phyloP scores from a whole-genome alignment of 2,797 vertebrate genomes.

The Allobates femoralis region DNA sequence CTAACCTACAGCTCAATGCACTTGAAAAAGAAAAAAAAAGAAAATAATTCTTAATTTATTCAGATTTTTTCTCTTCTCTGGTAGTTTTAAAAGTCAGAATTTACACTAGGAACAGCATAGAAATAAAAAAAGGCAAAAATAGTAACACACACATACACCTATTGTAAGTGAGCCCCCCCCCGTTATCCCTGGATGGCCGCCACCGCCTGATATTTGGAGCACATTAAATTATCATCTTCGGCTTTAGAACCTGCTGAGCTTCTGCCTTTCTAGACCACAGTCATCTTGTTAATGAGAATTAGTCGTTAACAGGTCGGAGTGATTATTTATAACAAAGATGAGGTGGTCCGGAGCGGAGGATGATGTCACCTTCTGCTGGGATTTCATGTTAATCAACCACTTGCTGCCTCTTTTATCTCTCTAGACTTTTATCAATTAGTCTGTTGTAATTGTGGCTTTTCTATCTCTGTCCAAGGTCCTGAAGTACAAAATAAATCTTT shows the following conservation, averaged over 20 bases:
- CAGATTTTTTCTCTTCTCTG: too few species aligned
- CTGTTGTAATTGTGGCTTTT: background rate
- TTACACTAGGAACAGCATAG: background rate
- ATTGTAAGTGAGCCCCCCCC: too few species aligned
- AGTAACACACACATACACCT: too few species aligned
- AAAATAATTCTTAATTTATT: too few species aligned
- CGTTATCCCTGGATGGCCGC: background rate
- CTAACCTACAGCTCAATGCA: too few species aligned
- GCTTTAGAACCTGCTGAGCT: background rate
- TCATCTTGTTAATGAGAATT: conserved; percentile 38
- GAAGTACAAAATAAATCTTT: background rate
- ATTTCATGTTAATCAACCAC: conserved; percentile 21
- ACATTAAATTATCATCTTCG: background rate
- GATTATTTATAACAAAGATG: conserved; percentile 25
- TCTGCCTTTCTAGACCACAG: background rate
- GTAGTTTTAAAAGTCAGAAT: too few species aligned
- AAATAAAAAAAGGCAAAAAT: background rate
- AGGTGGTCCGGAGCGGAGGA: background rate
- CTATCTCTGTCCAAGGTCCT: background rate
- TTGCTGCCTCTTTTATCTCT: background rate
- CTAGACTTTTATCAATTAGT: background rate
- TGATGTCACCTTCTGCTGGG: background rate
- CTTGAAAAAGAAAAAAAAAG: too few species aligned
- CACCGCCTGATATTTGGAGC: background rate
- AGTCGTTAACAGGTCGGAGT: conserved; percentile 26